Percentiles rank a stretch among this genome's conserved stretches.
These are phyloP conservation scores for Catocala sponsa DNA, from an alignment of 2,888 invertebrate species.

Conservation along the genomic window DNA sequence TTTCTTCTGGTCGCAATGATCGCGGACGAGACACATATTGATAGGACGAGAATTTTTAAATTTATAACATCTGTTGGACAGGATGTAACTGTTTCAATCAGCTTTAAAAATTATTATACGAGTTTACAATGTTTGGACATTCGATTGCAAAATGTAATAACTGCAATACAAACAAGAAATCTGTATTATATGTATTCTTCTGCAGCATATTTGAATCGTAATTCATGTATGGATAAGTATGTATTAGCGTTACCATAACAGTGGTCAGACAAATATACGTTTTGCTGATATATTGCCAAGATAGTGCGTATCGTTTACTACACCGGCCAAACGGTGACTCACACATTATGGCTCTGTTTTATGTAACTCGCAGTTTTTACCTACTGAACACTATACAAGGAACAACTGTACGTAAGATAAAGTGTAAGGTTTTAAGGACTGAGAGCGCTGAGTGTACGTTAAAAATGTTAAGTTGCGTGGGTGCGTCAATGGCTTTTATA, in stretches of 20 bases:
- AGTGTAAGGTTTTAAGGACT: not conserved
- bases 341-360: slow-evolving; percentile 40
- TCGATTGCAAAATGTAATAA: too few relatives aligned
- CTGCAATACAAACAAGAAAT: not conserved
- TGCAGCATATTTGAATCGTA: slow-evolving; percentile 9
- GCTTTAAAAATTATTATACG: too few relatives aligned
- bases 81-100: too few relatives aligned
- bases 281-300: slow-evolving; percentile 31
- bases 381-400: slow-evolving; percentile 14
- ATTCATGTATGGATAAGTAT: slow-evolving; percentile 13
- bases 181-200: not conserved
- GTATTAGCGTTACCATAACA: slow-evolving; percentile 22
- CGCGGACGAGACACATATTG: too few relatives aligned
- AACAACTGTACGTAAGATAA: slow-evolving; percentile 4
- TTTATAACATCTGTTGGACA: too few relatives aligned
- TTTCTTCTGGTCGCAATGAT: too few relatives aligned
- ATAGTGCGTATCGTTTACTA: slow-evolving; percentile 42
- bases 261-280: slow-evolving; percentile 27
- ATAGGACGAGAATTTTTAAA: too few relatives aligned
- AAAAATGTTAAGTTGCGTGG: not conserved
- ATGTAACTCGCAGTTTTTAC: slow-evolving; percentile 41
- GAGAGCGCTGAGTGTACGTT: not conserved
- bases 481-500: too few relatives aligned
- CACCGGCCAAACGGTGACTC: slow-evolving; percentile 37
- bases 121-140: too few relatives aligned